Conservation (phyloP, 2,797 vertebrate species). For the Lophotriccus pileatus region DNA sequence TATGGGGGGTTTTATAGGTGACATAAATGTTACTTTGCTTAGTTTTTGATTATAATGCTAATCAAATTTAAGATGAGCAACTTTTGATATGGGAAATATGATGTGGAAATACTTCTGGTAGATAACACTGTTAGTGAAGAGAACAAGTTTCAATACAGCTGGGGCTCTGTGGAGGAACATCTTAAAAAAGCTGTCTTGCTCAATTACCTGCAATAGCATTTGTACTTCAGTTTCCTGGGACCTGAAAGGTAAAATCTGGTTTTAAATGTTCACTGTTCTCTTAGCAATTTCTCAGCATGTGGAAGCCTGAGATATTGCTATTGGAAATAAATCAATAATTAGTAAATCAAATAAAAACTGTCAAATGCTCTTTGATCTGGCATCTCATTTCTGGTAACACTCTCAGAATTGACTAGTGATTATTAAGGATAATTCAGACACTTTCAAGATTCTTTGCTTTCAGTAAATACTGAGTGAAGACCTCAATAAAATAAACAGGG, state of each 20-base stretch:
- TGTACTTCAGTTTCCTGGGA: not conserved
- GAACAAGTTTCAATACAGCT: fast-evolving
- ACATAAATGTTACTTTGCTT: not conserved
- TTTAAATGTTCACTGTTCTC: not conserved
- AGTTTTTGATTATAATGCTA: not conserved
- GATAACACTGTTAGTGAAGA: not conserved
- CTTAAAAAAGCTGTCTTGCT: not conserved
- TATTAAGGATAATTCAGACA: not conserved
- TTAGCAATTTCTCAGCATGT: not conserved
- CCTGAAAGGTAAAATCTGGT: not conserved
- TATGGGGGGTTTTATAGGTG: not conserved
- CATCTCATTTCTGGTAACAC: not conserved
- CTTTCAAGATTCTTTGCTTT: not conserved
- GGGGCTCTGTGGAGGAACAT: not conserved
- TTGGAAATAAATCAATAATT: not conserved
- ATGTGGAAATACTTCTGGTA: not conserved
- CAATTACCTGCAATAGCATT: not conserved
- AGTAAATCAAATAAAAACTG: not conserved
- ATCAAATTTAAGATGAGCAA: not conserved
- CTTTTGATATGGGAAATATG: not conserved
- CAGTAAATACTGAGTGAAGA: not conserved
- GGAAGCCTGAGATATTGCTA: not conserved
- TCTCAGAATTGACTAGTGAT: not conserved
- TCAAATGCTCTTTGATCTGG: not conserved
- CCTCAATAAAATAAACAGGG: not conserved